A percentile compares a stretch with the other conserved stretches of the same genome.
These are phyloP conservation scores for Pocillopora meandrina DNA, from an alignment of 92 coral and sea anemone genomes.

Conservation along the genomic window DNA sequence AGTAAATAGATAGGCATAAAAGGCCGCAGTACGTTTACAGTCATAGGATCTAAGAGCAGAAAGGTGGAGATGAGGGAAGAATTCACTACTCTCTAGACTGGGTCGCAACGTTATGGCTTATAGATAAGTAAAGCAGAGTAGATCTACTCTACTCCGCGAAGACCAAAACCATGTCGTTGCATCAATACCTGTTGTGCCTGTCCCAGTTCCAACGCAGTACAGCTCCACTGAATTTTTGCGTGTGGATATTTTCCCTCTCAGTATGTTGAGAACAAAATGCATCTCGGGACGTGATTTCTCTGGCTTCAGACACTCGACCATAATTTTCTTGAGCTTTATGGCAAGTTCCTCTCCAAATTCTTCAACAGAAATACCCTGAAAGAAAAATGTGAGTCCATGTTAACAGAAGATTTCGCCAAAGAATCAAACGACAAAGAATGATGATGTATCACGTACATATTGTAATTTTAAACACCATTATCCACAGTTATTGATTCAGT, in stretches of 20 bases:
- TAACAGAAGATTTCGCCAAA: background rate
- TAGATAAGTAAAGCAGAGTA: background rate
- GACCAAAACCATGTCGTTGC: background rate
- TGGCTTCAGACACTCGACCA: constrained; percentile 58
- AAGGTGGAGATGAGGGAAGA: too few relatives aligned
- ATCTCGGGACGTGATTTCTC: constrained; percentile 54
- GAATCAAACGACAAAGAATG: background rate
- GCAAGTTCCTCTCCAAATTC: constrained; percentile 65
- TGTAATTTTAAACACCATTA: too few relatives aligned
- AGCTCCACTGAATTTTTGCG: constrained; percentile 55
- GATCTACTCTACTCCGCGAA: background rate
- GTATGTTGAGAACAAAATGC: constrained; percentile 32
- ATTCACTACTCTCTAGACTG: too few relatives aligned
- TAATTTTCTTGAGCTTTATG: constrained; percentile 37
- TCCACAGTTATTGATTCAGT: too few relatives aligned
- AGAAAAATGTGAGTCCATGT: background rate
- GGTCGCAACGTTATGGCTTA: too few relatives aligned
- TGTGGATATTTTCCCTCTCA: constrained; percentile 34
- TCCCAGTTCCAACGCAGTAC: constrained; percentile 67
- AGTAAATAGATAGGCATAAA: too few relatives aligned
- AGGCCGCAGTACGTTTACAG: too few relatives aligned
- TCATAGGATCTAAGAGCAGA: too few relatives aligned
- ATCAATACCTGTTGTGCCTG: constrained; percentile 59
- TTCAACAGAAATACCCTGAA: constrained; percentile 35
- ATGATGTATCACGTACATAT: background rate